Evolutionary conservation across 2,888 invertebrate species (phyloP).

Genomic region (Sicus ferrugineus): DNA sequence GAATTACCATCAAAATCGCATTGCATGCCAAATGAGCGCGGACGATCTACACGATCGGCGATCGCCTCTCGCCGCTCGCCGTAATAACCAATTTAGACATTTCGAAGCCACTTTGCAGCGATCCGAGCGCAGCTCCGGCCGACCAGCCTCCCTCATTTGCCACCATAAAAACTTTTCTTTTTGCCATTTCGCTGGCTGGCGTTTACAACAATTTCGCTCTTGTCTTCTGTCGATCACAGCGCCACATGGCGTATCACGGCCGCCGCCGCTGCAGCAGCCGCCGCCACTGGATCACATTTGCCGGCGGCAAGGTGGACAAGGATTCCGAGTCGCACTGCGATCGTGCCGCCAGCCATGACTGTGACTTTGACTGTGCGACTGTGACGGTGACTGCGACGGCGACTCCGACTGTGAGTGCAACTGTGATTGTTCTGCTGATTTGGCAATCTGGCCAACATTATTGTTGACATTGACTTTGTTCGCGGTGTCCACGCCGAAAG

Average conservation of each 20-base stretch:
- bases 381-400: neutral
- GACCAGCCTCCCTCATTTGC: conserved; percentile 15
- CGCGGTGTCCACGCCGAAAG: conserved; percentile 9
- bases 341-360: too few relatives aligned
- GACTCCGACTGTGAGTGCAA: neutral
- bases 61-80: neutral
- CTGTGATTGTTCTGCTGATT: neutral
- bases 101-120: conserved; percentile 22
- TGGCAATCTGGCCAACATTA: conserved; percentile 1
- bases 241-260: conserved; percentile 35
- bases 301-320: conserved; percentile 33
- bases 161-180: conserved; percentile 36
- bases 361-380: conserved; percentile 5
- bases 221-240: conserved; percentile 41
- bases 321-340: conserved; percentile 6
- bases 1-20: conserved; percentile 26
- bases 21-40: neutral
- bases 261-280: too few relatives aligned
- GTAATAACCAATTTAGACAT: conserved; percentile 33
- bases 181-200: conserved; percentile 24
- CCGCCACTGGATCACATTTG: conserved; percentile 9
- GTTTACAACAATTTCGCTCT: conserved; percentile 39
- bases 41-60: conserved; percentile 3
- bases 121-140: neutral
- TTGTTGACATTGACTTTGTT: conserved; percentile 29